Base-by-base conservation (phyloP, 2,888 invertebrate species). In the Sinohyriopsis cumingii region DNA sequence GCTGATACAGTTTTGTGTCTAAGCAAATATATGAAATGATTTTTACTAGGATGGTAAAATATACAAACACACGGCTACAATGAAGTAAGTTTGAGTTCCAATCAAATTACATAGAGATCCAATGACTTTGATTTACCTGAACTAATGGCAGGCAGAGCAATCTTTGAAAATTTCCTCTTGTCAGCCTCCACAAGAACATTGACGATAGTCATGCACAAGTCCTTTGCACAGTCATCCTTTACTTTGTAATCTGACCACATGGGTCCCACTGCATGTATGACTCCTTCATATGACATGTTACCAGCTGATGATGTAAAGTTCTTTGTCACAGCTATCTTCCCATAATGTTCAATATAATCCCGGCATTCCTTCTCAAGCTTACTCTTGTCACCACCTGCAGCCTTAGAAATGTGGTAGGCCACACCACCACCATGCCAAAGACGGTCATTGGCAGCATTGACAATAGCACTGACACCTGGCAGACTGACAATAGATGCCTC, bases 111-210 rank as follows among this genome's bases (percentile, higher is more conserved):
- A 45, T 12, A 15, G 12, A 45, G 3, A 4, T 45, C 2, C 3
- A 15, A 45, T 45, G 45, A 12, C 15, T 45, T 45, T 45, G 15
- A 45, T 45, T 68, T 75, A 63, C 84, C 84, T 28, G 83, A 75
- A 72, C 84, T 80, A 20, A 84, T 81, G 12, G 84, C 82, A 55
- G 82, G 78, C 54, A 84, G 60, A 18, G 83, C 84, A 55, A 84
- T 64, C 9, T 66, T 73, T 63, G 20, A 65, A 56, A 75, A 75
- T 1, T 60, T 45, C 7, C 65, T 64, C 5, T 68, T 24, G 33
- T 73, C 59, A 7, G 79, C 75, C 3, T 20, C 56, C 12, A 62
- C 57, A 3, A 83, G 65, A n/a, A 69, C 64, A 55, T 79, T 78
- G n/a, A 65, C 57, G 1, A 84, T 69, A 45, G 78, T 76, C 12